Evolutionary conservation across 2,888 invertebrate species (phyloP), one percentile per base, ranked within the genome.

Genomic region (Cephus pulcher): DNA sequence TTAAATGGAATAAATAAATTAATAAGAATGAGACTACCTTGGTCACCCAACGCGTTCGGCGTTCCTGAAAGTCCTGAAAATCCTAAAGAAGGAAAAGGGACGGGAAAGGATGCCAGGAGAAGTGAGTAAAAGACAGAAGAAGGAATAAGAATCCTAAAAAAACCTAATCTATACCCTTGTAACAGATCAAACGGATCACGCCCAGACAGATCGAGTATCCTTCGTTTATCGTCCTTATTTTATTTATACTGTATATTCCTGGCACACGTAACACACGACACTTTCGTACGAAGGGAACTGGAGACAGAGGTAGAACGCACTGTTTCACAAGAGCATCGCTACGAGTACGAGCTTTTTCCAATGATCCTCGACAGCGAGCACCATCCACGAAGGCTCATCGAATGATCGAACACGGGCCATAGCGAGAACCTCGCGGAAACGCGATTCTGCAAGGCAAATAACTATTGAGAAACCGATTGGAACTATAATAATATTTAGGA

Each of bases 51-150:
- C 2, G 69, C 69, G 75, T 69, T 69, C 12, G 69, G 33, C 75
- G 34, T 69, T 74, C 81, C 83, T 83, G 82, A 82, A 85, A 84
- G 78, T 33, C 74, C 82, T 82, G 74, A 81, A 84, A 80, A 80
- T 30, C 75, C 76, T 69, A 77, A 75, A 15, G 75, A 78, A 79
- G 30, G 73, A 56, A 78, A 76, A 69, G 76, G 76, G 69, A 75
- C 32, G 11, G 68, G 12, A 30, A 35, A 74, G 34, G 9, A 40
- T 35, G 37, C 35, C 74, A 70, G 30, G 69, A 79, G 9, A 75
- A 78, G 40, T 0, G 15, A 40, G 40, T 34, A 75, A 74, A 12
- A 12, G 35, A 80, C 76, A 69, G 78, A 56, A 33, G 77, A 74
- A 69, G 34, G 40, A 56, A 15, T 56, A 56, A 56, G 56, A 23